Base-by-base conservation (phyloP, 2,113 vertebrate genomes). In the Anhinga rufa region DNA sequence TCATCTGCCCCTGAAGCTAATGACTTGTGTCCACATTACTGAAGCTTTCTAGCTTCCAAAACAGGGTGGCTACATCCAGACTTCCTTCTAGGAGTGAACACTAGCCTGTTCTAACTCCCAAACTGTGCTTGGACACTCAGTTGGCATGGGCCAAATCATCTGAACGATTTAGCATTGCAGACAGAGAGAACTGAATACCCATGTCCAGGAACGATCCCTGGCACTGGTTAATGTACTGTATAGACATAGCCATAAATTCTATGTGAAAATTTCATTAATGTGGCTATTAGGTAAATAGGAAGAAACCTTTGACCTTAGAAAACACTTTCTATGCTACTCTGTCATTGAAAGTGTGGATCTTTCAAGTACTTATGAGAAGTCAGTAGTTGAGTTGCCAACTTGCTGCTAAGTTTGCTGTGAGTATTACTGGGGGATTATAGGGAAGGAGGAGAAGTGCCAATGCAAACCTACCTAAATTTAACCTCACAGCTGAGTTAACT, bases 401-500 rank as follows among this genome's bases (percentile, higher is more conserved):
- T 72, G 58, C 57, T 48, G 42, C 52, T 55, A 2, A 0, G 0
- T 83, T 77, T 92, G 38, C 86, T 88, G 22, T 64, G 58, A 64
- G 60, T 61, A 52, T 82, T 87, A 44, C 44, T 72, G 55, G 6
- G 28, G 42, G 24, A 31, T 92, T 96, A 55, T 12, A 46, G n/a
- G 52, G 38, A 88, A 81, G 49, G n/a, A 15, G 22, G 7, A 74
- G 38, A 80, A 84, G 17, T 64, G 83, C 60, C 85, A 81, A 7
- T 57, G 57, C 19, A 96, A 95, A 86, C 71, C 17, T 66, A 58
- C 51, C 60, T 86, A 90, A 90, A 76, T 82, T 79, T 86, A 83
- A 92, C 77, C 65, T 95, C 77, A 75, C 72, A 84, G 48, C 42
- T 86, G 79, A 94, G 60, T 78, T 93, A 92, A 88, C n/a, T 84